Base-by-base conservation (phyloP, 2,888 invertebrate genomes). In the Kryphioiulus occultus region DNA sequence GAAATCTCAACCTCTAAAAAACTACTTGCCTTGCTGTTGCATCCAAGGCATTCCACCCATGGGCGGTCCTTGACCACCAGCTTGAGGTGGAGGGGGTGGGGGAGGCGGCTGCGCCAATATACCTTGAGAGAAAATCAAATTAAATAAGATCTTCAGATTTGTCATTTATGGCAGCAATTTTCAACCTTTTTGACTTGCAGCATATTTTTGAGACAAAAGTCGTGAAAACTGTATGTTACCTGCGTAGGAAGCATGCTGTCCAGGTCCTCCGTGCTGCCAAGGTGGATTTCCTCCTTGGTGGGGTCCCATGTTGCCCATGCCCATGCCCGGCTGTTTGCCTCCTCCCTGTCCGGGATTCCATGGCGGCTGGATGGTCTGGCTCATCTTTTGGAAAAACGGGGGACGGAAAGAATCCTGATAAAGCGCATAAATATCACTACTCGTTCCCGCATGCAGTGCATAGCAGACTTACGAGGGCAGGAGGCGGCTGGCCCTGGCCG, bases 111-210 rank as follows among this genome's bases (percentile, higher is more conserved):
- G 86, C 89, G 90, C 68, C 89, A 88, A 91, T 86, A 90, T 90
- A 35, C 90, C 89, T 26, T 91, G n/a, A 93, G 87, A 93, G 93
- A 87, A 93, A 93, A 44, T 42, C 88, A 53, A 87, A 83, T 10
- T 12, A 22, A 78, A 32, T 22, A n/a, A 78, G 19, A 10, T 86
- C n/a, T n/a, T n/a, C n/a, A n/a, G n/a, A n/a, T n/a, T n/a, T n/a
- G n/a, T n/a, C n/a, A n/a, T n/a, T n/a, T n/a, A n/a, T n/a, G n/a
- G n/a, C n/a, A n/a, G n/a, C n/a, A n/a, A n/a, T n/a, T n/a, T n/a
- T n/a, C n/a, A 86, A 53, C 39, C 10, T 42, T 42, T 42, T 30
- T n/a, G n/a, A n/a, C n/a, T n/a, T n/a, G n/a, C n/a, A n/a, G n/a
- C n/a, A n/a, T n/a, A n/a, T n/a, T n/a, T n/a, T 39, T 39, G 4